These are phyloP conservation scores for Oophaga sylvatica DNA, from an alignment of 2,797 vertebrate genomes.

Conservation along the genomic window DNA sequence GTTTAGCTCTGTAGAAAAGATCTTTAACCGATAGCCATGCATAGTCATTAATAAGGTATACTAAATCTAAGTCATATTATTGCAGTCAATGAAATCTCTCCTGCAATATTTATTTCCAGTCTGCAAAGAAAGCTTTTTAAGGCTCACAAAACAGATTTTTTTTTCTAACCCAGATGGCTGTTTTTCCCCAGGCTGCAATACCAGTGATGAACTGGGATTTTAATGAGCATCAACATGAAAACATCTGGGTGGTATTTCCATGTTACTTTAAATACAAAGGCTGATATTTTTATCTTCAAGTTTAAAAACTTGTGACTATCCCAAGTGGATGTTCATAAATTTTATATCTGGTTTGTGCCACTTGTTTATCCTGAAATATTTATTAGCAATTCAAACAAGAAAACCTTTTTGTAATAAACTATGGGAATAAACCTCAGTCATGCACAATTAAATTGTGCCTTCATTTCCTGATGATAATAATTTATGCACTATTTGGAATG, in stretches of 20 bases:
- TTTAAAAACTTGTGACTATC: constrained; percentile 11
- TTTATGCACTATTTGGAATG: not conserved
- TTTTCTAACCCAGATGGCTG: constrained; percentile 24
- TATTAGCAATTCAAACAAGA: constrained; percentile 33
- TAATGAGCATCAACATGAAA: constrained; percentile 27
- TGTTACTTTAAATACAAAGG: constrained; percentile 28
- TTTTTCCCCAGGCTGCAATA: constrained; percentile 29
- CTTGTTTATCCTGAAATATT: constrained; percentile 44
- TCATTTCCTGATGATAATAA: not conserved
- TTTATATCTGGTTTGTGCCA: constrained; percentile 22
- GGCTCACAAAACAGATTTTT: constrained; percentile 25
- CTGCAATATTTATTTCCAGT: constrained; percentile 23
- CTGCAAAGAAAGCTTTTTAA: constrained; percentile 30
- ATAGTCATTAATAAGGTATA: constrained; percentile 1
- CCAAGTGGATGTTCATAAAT: constrained; percentile 41
- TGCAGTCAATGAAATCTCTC: constrained; percentile 19
- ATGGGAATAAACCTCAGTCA: not conserved
- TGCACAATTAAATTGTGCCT: not conserved
- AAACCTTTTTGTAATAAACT: not conserved
- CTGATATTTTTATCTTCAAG: constrained; percentile 36
- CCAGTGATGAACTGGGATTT: constrained; percentile 42
- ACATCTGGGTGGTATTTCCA: constrained; percentile 33
- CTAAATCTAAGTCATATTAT: constrained; percentile 21
- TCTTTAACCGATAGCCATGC: not conserved
- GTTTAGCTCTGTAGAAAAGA: not conserved